phyloP scores from a whole-genome alignment of 2,113 vertebrate species.

The Casuarius casuarius region DNA sequence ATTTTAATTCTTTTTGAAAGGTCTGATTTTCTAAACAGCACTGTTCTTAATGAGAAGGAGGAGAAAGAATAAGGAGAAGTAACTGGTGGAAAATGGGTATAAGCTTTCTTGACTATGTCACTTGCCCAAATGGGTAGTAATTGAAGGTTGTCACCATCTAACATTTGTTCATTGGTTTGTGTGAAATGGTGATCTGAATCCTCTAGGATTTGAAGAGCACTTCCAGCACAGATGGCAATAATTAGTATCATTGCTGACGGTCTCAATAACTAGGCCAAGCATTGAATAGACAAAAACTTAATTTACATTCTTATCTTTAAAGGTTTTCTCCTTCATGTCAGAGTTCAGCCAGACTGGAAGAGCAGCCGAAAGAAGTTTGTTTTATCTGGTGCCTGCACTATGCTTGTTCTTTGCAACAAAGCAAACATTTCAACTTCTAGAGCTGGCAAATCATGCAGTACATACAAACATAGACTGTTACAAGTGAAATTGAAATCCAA shows the following conservation, averaged over 20 bases:
- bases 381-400: neutral
- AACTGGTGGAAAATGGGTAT: neutral
- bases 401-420: conserved; percentile 18
- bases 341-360: neutral
- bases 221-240: conserved; percentile 14
- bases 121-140: neutral
- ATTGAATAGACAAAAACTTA: neutral
- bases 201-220: neutral
- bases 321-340: neutral
- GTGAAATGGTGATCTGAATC: neutral
- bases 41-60: neutral
- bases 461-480: conserved; percentile 28
- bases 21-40: neutral
- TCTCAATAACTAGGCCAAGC: neutral
- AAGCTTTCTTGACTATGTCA: neutral
- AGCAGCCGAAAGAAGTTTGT: neutral
- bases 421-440: conserved; percentile 7
- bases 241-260: conserved; percentile 11
- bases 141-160: neutral
- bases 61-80: neutral
- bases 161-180: neutral
- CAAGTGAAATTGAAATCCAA: conserved; percentile 26
- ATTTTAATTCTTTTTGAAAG: conserved; percentile 1
- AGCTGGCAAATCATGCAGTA: neutral
- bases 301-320: conserved; percentile 9